Evolutionary conservation across 2,888 invertebrate genomes (phyloP), one percentile per base, ranked within the genome.

Genomic region (Lasius fuliginosus): DNA sequence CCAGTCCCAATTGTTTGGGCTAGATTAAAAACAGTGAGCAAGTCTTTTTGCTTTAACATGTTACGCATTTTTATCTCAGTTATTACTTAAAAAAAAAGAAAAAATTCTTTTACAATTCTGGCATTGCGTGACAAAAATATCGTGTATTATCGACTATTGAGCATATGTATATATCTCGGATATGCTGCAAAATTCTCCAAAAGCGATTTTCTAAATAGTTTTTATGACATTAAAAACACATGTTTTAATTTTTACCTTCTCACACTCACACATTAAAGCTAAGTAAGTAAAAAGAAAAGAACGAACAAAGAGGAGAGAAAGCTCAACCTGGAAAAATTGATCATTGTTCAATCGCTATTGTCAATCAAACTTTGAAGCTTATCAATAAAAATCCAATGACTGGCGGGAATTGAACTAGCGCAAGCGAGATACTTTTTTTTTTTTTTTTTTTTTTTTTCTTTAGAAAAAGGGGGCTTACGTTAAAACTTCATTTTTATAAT

Each of bases 261-360:
- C 71, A 58, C 36, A 42, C 36, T 56, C 18, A 23, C 15, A 23
- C 15, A 49, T 60, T 33, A 53, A 56, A 65, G 68, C 27, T 53
- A 76, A 65, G 23, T 46, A 42, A 86, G 85, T 46, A 82, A 81
- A 73, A 75, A 27, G n/a, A 84, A 65, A 62, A 65, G 30, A 56
- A 27, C 46, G 33, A 69, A 73, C n/a, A 79, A 85, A 85, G 27
- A 53, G 8, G 53, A n/a, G 18, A 49, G 79, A 76, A 86, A 87
- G 86, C 89, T 88, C 88, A 85, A 90, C 65, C 69, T 85, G 85
- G 65, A 79, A 83, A 88, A 84, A 82, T 68, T 87, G 90, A 92
- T 84, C 87, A 84, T 91, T 89, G 86, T 92, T 91, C 89, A 91
- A 90, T 90, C 88, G 90, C 89, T 91, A 91, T 92, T 92, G 91